Evolutionary conservation across 1,140 invertebrate genomes (phyloP).

Genomic region (Drosophila bocki): DNA sequence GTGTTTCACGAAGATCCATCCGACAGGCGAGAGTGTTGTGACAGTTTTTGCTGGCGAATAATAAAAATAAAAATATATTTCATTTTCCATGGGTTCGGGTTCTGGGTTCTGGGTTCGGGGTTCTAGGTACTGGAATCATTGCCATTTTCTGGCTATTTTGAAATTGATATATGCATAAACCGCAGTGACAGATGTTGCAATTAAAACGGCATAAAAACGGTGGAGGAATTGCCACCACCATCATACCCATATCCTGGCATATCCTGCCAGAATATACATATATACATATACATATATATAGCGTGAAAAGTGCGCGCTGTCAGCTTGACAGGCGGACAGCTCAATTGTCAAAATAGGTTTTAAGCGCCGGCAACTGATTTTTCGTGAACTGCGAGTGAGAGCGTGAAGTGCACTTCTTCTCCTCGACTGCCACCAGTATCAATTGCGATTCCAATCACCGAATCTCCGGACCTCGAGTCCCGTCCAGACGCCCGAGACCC

Average conservation of each 20-base stretch:
- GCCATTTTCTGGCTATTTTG: conserved; percentile 77
- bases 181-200: conserved; percentile 85
- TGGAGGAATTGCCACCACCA: conserved; percentile 41
- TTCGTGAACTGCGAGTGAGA: conserved; percentile 28
- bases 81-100: conserved; percentile 68
- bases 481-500: conserved; percentile 13
- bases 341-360: conserved; percentile 85
- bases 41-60: conserved; percentile 74
- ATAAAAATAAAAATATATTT: conserved; percentile 82
- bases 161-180: conserved; percentile 84
- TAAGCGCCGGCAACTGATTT: conserved; percentile 77
- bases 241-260: conserved; percentile 5
- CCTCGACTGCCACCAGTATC: conserved; percentile 12
- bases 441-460: conserved; percentile 17
- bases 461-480: conserved; percentile 18
- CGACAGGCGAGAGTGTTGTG: conserved; percentile 71
- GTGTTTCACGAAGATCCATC: conserved; percentile 22
- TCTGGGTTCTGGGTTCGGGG: conserved; percentile 30
- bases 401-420: conserved; percentile 50
- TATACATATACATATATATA: neutral
- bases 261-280: neutral
- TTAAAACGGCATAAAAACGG: conserved; percentile 83
- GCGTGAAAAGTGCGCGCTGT: conserved; percentile 74
- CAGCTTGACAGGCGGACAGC: conserved; percentile 74
- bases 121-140: conserved; percentile 41